These are phyloP conservation scores for Spilogale gracilis DNA, from an alignment of 2,113 vertebrate genomes.

Conservation along the genomic window DNA sequence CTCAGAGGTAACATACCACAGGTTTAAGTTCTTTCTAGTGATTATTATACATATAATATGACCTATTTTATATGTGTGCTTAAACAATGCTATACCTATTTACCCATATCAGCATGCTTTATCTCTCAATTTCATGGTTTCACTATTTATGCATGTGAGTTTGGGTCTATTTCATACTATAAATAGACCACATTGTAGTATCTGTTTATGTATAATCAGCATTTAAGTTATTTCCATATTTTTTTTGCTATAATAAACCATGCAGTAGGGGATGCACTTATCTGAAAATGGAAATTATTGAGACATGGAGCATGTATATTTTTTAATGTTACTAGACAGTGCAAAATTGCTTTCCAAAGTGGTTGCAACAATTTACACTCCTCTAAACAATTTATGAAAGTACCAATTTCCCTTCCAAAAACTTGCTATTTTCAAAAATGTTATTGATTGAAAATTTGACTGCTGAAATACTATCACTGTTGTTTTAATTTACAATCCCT, in stretches of 20 bases:
- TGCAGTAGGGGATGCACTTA: background rate
- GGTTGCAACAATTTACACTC: background rate
- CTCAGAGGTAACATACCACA: background rate
- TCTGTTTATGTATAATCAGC: background rate
- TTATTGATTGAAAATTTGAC: background rate
- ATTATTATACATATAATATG: background rate
- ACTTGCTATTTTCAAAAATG: background rate
- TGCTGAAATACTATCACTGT: background rate
- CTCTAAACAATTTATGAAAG: background rate
- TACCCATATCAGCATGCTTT: background rate
- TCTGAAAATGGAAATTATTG: background rate
- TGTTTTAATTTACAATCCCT: background rate
- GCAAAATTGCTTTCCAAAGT: background rate
- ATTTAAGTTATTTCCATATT: constrained; percentile 1
- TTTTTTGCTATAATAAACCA: background rate
- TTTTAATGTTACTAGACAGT: background rate
- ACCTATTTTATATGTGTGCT: background rate
- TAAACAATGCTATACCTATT: background rate
- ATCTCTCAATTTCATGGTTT: background rate
- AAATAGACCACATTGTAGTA: background rate
- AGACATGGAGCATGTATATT: background rate
- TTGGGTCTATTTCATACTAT: background rate
- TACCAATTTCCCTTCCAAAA: background rate
- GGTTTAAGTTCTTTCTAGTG: background rate
- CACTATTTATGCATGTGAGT: too few species aligned